Evolutionary conservation across 1,140 invertebrate genomes (phyloP), one percentile per base, ranked within the genome.

Genomic region (Achatina immaculata): DNA sequence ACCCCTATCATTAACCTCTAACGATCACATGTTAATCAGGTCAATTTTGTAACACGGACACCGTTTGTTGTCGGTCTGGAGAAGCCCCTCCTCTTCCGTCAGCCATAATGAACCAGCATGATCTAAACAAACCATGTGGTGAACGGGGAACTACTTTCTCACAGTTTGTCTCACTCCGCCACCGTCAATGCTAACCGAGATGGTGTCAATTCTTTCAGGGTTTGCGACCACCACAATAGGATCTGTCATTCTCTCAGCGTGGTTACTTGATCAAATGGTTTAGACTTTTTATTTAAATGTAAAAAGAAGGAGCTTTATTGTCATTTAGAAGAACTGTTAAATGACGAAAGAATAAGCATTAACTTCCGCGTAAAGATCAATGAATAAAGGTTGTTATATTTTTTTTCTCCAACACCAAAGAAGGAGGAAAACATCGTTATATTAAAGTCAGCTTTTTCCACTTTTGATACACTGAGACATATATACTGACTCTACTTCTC

Each of bases 151-250:
- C 68, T 71, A 71, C 68, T 42, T 71, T 71, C 38, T 71, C 68
- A 71, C 68, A 71, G 36, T 71, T 21, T 71, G 68, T 71, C 68
- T 71, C 68, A 71, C 68, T 71, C 68, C 68, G 68, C 68, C 16
- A n/a, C 68, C 0, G 68, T 28, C 68, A n/a, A 14, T 6, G 9
- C 7, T 45, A 19, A 19, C 28, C 11, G 14, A 66, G 9, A 40
- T 38, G 68, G 68, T 71, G 68, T 71, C 68, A 71, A 43, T 38
- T 71, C 36, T 42, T 66, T 6, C 62, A 31, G 14, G 62, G 14
- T n/a, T 66, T 66, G 31, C 28, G 28, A 19, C 9, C 11, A 7
- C 9, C 62, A 66, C 62, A 66, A 66, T n/a, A 66, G 62, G 62
- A 24, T 11, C 48, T 51, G 11, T 51, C 11, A 14, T 24, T 14